Conservation (phyloP, 2,888 invertebrate genomes). For the Hydriomena furcata region DNA sequence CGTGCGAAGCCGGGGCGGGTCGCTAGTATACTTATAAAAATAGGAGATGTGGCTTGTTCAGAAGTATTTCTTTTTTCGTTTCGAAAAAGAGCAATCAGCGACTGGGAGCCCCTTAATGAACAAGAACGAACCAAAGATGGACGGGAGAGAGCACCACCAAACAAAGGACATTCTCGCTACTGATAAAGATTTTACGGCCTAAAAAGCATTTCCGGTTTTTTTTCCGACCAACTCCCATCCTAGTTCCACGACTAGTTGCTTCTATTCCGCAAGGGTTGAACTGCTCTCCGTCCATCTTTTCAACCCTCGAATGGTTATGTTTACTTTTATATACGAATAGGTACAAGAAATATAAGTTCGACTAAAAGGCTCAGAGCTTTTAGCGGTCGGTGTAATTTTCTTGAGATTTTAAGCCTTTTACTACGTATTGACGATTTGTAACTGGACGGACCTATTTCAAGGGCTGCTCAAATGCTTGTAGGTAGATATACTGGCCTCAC, state of each 20-base stretch:
- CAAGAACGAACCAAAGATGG: no score
- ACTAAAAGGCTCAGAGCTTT: constrained; percentile 23
- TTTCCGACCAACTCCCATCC: constrained; percentile 8
- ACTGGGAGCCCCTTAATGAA: no score
- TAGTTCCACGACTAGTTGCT: constrained; percentile 39
- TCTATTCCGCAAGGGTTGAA: constrained; percentile 36
- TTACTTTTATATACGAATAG: constrained; percentile 26
- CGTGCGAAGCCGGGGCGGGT: no score
- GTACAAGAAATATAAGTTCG: constrained; percentile 25
- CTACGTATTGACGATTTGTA: constrained; percentile 10
- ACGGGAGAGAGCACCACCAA: no score
- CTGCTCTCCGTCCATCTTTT: constrained; percentile 30
- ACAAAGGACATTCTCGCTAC: no score
- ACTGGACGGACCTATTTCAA: background rate
- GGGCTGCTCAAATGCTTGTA: background rate
- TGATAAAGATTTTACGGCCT: background rate
- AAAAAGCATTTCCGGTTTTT: background rate
- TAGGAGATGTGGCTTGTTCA: no score
- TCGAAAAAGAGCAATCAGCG: no score
- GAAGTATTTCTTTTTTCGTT: no score
- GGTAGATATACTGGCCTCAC: no score
- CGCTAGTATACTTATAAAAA: no score
- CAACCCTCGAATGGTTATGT: constrained; percentile 29
- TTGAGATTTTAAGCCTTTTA: constrained; percentile 12
- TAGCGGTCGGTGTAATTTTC: constrained; percentile 17